Base-by-base conservation (phyloP, 1,140 invertebrate genomes). In the Formica exsecta region DNA sequence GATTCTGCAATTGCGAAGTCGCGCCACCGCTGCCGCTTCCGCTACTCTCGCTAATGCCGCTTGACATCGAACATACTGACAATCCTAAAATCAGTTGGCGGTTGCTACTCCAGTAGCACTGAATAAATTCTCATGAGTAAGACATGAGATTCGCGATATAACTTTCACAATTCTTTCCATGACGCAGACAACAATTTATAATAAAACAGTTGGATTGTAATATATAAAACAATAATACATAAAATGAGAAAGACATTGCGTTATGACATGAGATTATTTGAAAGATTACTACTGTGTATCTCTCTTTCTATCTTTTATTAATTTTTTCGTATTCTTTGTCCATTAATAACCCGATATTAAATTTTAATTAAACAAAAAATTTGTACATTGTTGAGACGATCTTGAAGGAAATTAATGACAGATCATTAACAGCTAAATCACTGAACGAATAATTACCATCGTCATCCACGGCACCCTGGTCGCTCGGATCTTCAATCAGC, bases 401-500 rank as follows among this genome's bases (percentile, higher is more conserved):
- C 19, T 66, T 6, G 25, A 79, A 16, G n/a, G 1, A 79, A 48
- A 7, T 6, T n/a, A 13, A 77, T 32, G 11, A 71, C 6, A n/a
- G 11, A 9, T 22, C 25, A 22, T 66, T 44, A 51, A 44, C 38
- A 6, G 1, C 4, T 79, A 32, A 19, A 0, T 73, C 16, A 70
- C 94, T 85, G 51, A 87, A 92, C 75, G 36, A 64, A 79, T 86
- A 90, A 86, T 86, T 92, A 96, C 96, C 96, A 91, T 97, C 97
- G 90, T 97, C 97, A 77, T 97, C 96, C 36, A 93, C 92, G 66
- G 94, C 94, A 86, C 93, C 95, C 75, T 96, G 96, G 29, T 97
- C 96, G 81, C 94, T 96, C 0, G 97, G 97, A 90, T 98, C 97
- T 90, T 99, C 98, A 57, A 99, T 97, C 7, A 99, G 96, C 51